Evolutionary conservation across 2,797 vertebrate genomes (phyloP), one percentile per base, ranked within the genome.

Genomic region (Danio tinwini): DNA sequence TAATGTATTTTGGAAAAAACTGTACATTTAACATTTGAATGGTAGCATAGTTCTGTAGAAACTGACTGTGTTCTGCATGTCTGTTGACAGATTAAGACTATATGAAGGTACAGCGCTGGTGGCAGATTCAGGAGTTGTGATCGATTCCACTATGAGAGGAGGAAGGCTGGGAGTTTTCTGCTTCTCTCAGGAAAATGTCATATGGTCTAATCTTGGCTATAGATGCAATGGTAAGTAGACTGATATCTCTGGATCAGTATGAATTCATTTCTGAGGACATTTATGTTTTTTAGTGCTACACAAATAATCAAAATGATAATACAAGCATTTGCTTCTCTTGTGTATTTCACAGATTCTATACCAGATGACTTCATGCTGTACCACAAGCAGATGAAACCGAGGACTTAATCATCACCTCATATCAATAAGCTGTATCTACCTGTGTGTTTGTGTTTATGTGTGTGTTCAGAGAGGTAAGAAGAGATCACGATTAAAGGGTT

Each of bases 151-250:
- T n/a, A 96, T 96, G 95, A 86, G 93, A 45, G 95, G 95, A 10
- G 95, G 95, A 3, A 92, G 94, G 1, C 89, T 96, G 6, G 95
- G 95, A 1, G 95, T 95, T 53, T 96, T 95, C 91, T 96, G 95
- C 89, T 96, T 96, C 87, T 96, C 95, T 70, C 95, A 96, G 80
- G 95, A 96, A 82, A 95, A 95, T 88, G 94, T 96, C 89, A 96
- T 96, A 89, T 96, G 95, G 95, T 95, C 95, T 86, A 95, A 96
- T 85, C 90, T 96, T 59, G 92, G 93, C 79, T 96, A 96, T 52
- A 93, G 94, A 65, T 96, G 95, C 88, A 96, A 95, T n/a, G 95
- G 95, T 96, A 89, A 11, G 70, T 47, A 9, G 29, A 10, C 50
- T 42, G 17, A 64, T 47, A 10, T 7, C 44, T 70, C 50, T 40